Percentiles rank a stretch among this genome's conserved stretches.
These are phyloP conservation scores for Neoarius graeffei DNA, from an alignment of 2,113 vertebrate genomes.

Conservation along the genomic window DNA sequence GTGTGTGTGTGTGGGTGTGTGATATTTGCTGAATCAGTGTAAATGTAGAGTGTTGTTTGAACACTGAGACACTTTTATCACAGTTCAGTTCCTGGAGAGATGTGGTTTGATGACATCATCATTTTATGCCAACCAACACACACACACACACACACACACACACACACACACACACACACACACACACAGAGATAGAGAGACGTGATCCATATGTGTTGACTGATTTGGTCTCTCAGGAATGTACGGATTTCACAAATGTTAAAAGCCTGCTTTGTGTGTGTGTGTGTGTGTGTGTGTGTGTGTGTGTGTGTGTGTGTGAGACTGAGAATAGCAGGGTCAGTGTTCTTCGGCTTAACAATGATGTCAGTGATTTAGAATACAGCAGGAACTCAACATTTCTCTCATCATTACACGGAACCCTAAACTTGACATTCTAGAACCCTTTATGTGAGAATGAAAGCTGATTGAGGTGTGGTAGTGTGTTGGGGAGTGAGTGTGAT, in stretches of 20 bases:
- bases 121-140: not conserved
- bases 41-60: not conserved
- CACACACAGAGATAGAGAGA: too few relatives aligned
- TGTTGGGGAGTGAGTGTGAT: not conserved
- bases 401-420: not conserved
- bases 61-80: not conserved
- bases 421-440: not conserved
- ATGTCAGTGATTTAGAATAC: not conserved
- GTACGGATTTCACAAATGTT: conserved; percentile 48
- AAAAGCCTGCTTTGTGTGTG: conserved; percentile 27
- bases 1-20: not conserved
- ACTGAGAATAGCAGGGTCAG: not conserved
- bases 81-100: not conserved
- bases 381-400: not conserved
- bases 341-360: not conserved
- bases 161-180: not conserved
- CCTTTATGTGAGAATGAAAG: not conserved
- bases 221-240: conserved; percentile 66
- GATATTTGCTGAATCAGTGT: not conserved
- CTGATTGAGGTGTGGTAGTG: not conserved
- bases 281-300: conserved; percentile 23
- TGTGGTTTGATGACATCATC: not conserved
- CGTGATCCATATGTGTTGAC: conserved; percentile 56
- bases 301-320: conserved; percentile 15
- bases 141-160: not conserved